Evolutionary conservation across 2,888 invertebrate genomes (phyloP).

Genomic region (Xiphydria camelus): DNA sequence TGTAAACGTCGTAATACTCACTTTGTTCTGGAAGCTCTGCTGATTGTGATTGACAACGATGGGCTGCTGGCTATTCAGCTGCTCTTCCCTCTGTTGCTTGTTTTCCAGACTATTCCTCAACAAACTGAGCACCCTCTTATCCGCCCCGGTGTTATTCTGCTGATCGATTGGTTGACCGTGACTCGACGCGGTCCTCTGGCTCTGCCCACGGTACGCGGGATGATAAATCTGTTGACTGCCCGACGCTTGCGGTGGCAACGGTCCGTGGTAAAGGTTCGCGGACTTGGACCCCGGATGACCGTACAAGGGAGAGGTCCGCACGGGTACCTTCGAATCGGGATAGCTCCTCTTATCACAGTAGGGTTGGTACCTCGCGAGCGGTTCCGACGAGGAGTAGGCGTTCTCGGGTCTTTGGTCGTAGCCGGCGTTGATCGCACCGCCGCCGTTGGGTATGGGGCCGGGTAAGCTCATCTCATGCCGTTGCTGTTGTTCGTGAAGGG

Average conservation of each 20-base stretch:
- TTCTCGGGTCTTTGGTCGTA: conserved; percentile 42
- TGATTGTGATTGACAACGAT: conserved; percentile 48
- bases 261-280: conserved; percentile 15
- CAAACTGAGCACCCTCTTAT: conserved; percentile 73
- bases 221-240: conserved; percentile 27
- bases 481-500: conserved; percentile 41
- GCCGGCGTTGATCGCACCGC: conserved; percentile 29
- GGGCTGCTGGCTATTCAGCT: conserved; percentile 48
- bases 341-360: conserved; percentile 52
- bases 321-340: conserved; percentile 31
- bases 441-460: conserved; percentile 41
- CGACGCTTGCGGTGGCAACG: conserved; percentile 25
- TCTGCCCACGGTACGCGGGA: conserved; percentile 26
- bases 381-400: conserved; percentile 33
- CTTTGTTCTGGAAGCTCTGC: conserved; percentile 51
- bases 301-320: conserved; percentile 28
- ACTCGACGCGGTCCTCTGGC: not conserved
- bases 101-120: conserved; percentile 73
- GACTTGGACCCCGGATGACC: conserved; percentile 27
- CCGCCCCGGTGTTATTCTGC: conserved; percentile 60
- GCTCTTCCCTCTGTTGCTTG: conserved; percentile 57
- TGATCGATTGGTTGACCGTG: conserved; percentile 28
- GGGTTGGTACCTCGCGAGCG: conserved; percentile 39
- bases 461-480: conserved; percentile 40
- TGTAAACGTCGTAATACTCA: conserved; percentile 22